Percentiles rank a stretch among this genome's conserved stretches.
These are phyloP conservation scores for Pyrochroa serraticornis DNA, from an alignment of 2,888 invertebrate genomes.

Conservation along the genomic window DNA sequence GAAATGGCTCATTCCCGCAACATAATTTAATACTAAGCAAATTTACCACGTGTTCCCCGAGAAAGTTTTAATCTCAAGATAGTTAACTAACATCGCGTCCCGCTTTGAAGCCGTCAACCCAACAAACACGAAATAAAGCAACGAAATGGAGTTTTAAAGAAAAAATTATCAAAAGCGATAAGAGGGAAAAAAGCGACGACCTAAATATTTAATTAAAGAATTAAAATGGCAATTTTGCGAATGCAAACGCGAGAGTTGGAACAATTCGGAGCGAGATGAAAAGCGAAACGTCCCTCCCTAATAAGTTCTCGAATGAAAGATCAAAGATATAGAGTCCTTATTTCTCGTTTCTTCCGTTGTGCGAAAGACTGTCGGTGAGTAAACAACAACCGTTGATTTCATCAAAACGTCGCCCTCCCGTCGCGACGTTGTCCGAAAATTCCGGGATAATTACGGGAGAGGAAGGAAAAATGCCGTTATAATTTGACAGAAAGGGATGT, in stretches of 20 bases:
- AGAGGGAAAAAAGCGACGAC: background rate
- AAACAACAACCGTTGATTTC: slow-evolving; percentile 20
- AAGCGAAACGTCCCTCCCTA: slow-evolving; percentile 11
- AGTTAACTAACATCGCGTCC: background rate
- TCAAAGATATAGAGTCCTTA: slow-evolving; percentile 23
- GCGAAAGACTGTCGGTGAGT: slow-evolving; percentile 3
- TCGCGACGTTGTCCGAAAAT: slow-evolving; percentile 12
- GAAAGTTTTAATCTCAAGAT: slow-evolving; percentile 8
- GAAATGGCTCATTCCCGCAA: slow-evolving; percentile 4
- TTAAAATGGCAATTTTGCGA: slow-evolving; percentile 3
- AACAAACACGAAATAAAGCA: background rate
- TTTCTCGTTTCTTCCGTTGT: slow-evolving; percentile 12
- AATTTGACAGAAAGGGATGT: no score
- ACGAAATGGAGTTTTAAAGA: background rate
- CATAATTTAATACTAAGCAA: slow-evolving; percentile 8
- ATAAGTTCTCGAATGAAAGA: slow-evolving; percentile 19
- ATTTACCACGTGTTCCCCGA: background rate
- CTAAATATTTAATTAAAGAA: slow-evolving; percentile 12
- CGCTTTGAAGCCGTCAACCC: background rate
- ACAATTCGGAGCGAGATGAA: slow-evolving; percentile 7
- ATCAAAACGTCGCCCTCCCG: slow-evolving; percentile 7
- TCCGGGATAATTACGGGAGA: slow-evolving; percentile 9
- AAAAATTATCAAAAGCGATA: background rate
- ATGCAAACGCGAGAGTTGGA: background rate
- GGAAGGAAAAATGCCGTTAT: no score